A percentile compares a stretch with the other conserved stretches of the same genome.
Conservation (phyloP, 2,113 vertebrate species). For the Gobius niger region DNA sequence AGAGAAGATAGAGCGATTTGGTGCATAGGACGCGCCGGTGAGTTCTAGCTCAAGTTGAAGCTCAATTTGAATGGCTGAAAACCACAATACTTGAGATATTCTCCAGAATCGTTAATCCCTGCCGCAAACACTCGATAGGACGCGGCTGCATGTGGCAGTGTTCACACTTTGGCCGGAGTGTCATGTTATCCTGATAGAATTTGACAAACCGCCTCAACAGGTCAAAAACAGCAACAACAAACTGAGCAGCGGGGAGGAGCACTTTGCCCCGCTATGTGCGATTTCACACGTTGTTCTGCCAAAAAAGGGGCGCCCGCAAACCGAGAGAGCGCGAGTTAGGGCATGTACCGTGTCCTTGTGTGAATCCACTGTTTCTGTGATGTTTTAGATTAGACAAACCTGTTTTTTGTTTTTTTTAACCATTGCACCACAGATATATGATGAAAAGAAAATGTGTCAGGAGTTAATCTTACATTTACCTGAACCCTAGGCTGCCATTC, state of each 20-base stretch:
- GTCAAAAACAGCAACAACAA: slow-evolving; percentile 29
- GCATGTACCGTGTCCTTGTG: slow-evolving; percentile 9
- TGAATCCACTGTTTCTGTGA: slow-evolving; percentile 2
- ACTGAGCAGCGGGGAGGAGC: slow-evolving; percentile 1
- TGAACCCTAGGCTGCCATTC: no score
- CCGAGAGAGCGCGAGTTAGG: background rate
- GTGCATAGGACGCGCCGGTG: slow-evolving; percentile 36
- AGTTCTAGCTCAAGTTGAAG: slow-evolving; percentile 31
- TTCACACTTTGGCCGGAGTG: slow-evolving; percentile 48
- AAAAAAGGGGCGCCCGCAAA: background rate
- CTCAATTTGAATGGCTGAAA: no score
- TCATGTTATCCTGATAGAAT: slow-evolving; percentile 35
- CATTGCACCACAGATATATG: no score
- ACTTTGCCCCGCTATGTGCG: slow-evolving; percentile 21
- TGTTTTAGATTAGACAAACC: background rate
- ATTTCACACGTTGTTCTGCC: slow-evolving; percentile 3
- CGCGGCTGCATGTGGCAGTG: slow-evolving; percentile 23
- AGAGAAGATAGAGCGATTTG: slow-evolving; percentile 9
- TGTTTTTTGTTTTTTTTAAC: no score
- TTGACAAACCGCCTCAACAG: slow-evolving; percentile 38
- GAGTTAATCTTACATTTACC: no score
- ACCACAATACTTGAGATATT: no score
- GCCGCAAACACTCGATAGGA: slow-evolving; percentile 12
- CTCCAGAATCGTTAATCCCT: no score
- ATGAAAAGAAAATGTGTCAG: no score